Evolutionary conservation across 2,797 vertebrate species (phyloP).

Genomic region (Enteromius paludinosus): DNA sequence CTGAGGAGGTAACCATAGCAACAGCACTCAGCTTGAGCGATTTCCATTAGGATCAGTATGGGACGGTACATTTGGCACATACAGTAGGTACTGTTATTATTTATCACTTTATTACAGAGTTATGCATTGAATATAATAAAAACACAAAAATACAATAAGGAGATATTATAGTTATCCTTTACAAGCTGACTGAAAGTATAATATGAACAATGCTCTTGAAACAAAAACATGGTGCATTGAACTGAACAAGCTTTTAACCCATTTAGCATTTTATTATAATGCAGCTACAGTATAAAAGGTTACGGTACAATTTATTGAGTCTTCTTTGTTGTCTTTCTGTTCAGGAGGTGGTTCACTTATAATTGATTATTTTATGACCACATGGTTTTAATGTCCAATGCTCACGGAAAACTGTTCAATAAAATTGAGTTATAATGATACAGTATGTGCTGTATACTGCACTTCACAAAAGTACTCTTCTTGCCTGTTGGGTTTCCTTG

Average conservation of each 20-base stretch:
- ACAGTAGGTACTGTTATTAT: background rate
- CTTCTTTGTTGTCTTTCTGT: background rate
- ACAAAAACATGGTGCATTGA: background rate
- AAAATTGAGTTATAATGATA: background rate
- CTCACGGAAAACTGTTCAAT: background rate
- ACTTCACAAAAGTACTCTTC: background rate
- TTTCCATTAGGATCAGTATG: constrained; percentile 1
- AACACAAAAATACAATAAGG: background rate
- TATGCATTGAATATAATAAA: background rate
- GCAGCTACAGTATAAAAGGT: background rate
- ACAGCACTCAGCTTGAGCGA: constrained; percentile 12
- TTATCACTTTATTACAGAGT: constrained; percentile 1
- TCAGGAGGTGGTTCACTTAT: background rate
- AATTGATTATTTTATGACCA: background rate
- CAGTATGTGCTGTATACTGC: background rate
- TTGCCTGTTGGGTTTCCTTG: background rate
- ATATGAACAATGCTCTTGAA: background rate
- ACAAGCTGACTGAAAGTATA: background rate
- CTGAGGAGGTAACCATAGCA: constrained; percentile 25
- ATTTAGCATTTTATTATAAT: background rate
- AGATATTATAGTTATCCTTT: background rate
- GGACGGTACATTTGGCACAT: background rate
- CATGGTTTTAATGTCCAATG: background rate
- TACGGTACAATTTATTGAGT: background rate
- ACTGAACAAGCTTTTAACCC: background rate